These are phyloP conservation scores for Andrena chrysosceles DNA, from an alignment of 2,888 invertebrate genomes.

Conservation along the genomic window DNA sequence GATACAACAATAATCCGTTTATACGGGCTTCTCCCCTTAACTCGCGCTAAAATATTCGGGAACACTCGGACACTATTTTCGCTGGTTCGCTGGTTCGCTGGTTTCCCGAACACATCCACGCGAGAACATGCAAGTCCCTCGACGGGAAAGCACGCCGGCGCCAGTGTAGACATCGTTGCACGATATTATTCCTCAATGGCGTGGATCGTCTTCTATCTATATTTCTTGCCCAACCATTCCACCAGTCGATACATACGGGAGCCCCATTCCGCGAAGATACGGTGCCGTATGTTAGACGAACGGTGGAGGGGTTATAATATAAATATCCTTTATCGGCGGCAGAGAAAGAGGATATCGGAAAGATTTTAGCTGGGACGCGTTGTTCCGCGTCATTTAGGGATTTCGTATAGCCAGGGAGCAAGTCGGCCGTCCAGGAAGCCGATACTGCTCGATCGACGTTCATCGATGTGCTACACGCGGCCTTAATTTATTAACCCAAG, in stretches of 20 bases:
- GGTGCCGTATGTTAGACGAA: slow-evolving; percentile 26
- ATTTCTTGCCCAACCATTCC: background rate
- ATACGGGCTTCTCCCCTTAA: too few species aligned
- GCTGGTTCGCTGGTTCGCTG: too few species aligned
- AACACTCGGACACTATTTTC: too few species aligned
- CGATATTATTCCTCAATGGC: slow-evolving; percentile 3
- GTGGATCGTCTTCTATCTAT: slow-evolving; percentile 3
- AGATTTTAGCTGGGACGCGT: slow-evolving; percentile 47
- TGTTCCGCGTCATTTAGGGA: slow-evolving; percentile 52
- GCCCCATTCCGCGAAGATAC: slow-evolving; percentile 36
- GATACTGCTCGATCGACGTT: slow-evolving; percentile 17
- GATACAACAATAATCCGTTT: too few species aligned
- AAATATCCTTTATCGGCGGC: slow-evolving; percentile 50
- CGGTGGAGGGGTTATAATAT: slow-evolving; percentile 30
- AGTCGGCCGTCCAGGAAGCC: background rate
- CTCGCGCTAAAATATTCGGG: too few species aligned
- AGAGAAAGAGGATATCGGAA: slow-evolving; percentile 37
- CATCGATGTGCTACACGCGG: background rate
- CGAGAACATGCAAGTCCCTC: too few species aligned
- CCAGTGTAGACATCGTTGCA: background rate
- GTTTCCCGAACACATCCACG: too few species aligned
- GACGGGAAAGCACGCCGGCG: background rate
- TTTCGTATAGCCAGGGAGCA: slow-evolving; percentile 18
- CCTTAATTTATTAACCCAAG: slow-evolving; percentile 16
- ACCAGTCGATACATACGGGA: slow-evolving; percentile 31